A percentile compares a stretch with the other conserved stretches of the same genome.
These are phyloP conservation scores for Empidonax alnorum DNA, from an alignment of 2,113 vertebrate species.

Conservation along the genomic window DNA sequence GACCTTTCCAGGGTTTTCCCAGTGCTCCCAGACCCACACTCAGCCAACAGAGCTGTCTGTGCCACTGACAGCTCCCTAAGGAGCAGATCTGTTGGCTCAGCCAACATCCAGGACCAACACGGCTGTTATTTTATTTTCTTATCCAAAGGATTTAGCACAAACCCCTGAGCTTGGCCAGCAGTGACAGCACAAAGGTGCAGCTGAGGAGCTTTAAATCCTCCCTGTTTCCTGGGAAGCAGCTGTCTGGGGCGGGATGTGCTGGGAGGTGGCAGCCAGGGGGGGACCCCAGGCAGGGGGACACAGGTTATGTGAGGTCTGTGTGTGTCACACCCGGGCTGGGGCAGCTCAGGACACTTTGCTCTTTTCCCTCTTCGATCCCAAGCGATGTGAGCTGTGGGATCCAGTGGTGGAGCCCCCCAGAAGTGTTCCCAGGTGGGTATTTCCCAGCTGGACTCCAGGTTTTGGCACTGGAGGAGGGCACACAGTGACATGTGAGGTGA, in stretches of 20 bases:
- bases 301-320: rapidly evolving
- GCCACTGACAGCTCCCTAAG: background rate
- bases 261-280: background rate
- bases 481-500: rapidly evolving
- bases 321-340: background rate
- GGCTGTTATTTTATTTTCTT: conserved; percentile 25
- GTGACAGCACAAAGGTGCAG: background rate
- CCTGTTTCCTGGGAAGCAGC: background rate
- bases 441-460: background rate
- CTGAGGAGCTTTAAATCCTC: conserved; percentile 17
- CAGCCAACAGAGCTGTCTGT: background rate
- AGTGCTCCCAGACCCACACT: background rate
- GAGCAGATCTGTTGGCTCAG: background rate
- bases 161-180: background rate
- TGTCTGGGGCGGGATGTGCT: background rate
- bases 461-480: background rate
- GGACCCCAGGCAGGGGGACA: background rate
- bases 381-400: background rate
- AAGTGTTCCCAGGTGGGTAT: background rate
- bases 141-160: conserved; percentile 54
- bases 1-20: background rate
- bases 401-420: rapidly evolving
- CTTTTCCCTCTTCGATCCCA: background rate
- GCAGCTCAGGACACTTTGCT: background rate
- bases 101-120: background rate